These are phyloP conservation scores for Actias luna DNA, from an alignment of 2,888 invertebrate species.

Conservation along the genomic window DNA sequence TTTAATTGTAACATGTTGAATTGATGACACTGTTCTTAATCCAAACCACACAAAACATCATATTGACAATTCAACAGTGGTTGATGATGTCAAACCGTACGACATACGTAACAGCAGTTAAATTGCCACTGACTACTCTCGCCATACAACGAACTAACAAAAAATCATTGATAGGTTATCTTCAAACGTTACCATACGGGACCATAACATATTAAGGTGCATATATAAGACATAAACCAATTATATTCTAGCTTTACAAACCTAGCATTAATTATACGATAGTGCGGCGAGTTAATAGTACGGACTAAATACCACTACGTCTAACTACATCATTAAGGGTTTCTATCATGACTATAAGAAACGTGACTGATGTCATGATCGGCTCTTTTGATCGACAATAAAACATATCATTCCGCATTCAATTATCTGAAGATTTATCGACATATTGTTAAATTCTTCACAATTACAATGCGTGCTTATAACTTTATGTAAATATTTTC, in stretches of 20 bases:
- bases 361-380: conserved; percentile 54
- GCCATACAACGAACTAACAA: too few species aligned
- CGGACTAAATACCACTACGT: conserved; percentile 49
- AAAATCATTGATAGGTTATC: too few species aligned
- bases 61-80: too few species aligned
- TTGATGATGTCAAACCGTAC: too few species aligned
- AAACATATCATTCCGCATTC: conserved; percentile 55
- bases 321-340: conserved; percentile 53
- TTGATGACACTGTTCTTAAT: too few species aligned
- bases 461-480: conserved; percentile 40
- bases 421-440: conserved; percentile 69
- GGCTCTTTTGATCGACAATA: conserved; percentile 68
- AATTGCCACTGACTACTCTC: too few species aligned
- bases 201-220: too few species aligned
- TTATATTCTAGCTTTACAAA: background rate
- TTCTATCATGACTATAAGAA: conserved; percentile 50
- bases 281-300: conserved; percentile 30
- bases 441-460: conserved; percentile 60
- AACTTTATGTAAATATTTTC: background rate
- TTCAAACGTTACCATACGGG: too few species aligned
- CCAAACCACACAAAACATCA: too few species aligned
- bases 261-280: background rate
- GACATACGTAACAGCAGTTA: too few species aligned
- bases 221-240: background rate
- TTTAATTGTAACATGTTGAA: too few species aligned